phyloP scores from a whole-genome alignment of 1,140 invertebrate species.

The Hermatobates lingyangjiaoensis region DNA sequence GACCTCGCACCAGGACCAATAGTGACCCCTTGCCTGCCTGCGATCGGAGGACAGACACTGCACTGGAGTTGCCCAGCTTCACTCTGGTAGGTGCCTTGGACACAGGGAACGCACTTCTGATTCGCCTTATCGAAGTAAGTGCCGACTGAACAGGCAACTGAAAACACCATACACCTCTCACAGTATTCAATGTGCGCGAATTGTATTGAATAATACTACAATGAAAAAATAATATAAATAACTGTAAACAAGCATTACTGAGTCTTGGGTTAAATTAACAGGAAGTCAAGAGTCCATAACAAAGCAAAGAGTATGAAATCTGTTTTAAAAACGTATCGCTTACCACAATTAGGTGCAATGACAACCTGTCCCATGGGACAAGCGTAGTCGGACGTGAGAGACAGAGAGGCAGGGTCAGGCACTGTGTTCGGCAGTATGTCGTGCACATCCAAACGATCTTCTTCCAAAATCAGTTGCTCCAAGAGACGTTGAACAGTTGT shows the following conservation, averaged over 20 bases:
- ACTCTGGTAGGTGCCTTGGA: conserved; percentile 81
- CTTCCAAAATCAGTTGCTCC: conserved; percentile 73
- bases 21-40: conserved; percentile 70
- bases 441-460: conserved; percentile 79
- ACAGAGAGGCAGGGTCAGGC: conserved; percentile 73
- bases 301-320: no score
- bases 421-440: conserved; percentile 86
- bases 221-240: no score
- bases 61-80: conserved; percentile 78
- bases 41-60: conserved; percentile 68
- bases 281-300: no score
- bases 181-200: no score
- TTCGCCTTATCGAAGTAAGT: conserved; percentile 62
- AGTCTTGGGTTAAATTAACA: no score
- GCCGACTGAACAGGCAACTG: conserved; percentile 86
- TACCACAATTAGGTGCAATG: conserved; percentile 75
- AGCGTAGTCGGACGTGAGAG: conserved; percentile 73
- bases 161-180: no score
- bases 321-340: no score
- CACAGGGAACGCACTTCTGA: conserved; percentile 63
- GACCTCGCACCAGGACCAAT: conserved; percentile 66
- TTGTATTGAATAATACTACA: no score
- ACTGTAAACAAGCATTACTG: no score
- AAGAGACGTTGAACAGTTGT: conserved; percentile 62
- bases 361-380: conserved; percentile 84